These are phyloP conservation scores for Melanostoma mellinum DNA, from an alignment of 2,888 invertebrate genomes.

Conservation along the genomic window DNA sequence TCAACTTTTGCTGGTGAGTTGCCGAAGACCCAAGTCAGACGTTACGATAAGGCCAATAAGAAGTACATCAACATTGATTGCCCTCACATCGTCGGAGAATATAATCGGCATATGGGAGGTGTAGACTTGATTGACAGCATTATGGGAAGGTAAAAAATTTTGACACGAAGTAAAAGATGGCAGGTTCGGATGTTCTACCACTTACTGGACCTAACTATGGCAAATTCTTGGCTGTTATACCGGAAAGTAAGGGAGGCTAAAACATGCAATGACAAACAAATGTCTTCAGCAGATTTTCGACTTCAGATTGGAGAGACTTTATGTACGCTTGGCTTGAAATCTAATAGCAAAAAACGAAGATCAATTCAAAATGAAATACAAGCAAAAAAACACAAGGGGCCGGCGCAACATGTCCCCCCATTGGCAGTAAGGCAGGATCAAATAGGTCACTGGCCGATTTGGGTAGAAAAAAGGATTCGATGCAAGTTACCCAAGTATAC, in stretches of 20 bases:
- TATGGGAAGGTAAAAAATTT: conserved; percentile 73
- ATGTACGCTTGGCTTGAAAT: too few relatives aligned
- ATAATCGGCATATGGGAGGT: conserved; percentile 44
- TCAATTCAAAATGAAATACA: conserved; percentile 15
- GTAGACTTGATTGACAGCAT: conserved; percentile 75
- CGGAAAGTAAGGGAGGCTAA: conserved; percentile 1
- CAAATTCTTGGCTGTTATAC: conserved; percentile 75
- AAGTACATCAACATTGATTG: conserved; percentile 74
- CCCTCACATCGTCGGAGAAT: conserved; percentile 73
- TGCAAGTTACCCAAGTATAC: background rate
- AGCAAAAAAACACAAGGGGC: conserved; percentile 46
- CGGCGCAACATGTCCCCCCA: conserved; percentile 54
- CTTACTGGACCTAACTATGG: conserved; percentile 75
- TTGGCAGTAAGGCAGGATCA: conserved; percentile 43
- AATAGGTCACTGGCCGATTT: conserved; percentile 50
- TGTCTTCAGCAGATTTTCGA: too few relatives aligned
- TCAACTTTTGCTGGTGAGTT: conserved; percentile 76
- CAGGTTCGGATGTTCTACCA: conserved; percentile 77
- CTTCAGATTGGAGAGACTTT: too few relatives aligned
- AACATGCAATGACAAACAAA: too few relatives aligned
- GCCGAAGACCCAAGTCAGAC: conserved; percentile 73
- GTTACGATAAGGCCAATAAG: conserved; percentile 73
- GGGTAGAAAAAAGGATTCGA: background rate
- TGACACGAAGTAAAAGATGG: conserved; percentile 74
- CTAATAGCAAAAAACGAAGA: conserved; percentile 1